A percentile compares a stretch with the other conserved stretches of the same genome.
Conservation (phyloP, 2,888 invertebrate genomes). For the Scaptomyza parva region DNA sequence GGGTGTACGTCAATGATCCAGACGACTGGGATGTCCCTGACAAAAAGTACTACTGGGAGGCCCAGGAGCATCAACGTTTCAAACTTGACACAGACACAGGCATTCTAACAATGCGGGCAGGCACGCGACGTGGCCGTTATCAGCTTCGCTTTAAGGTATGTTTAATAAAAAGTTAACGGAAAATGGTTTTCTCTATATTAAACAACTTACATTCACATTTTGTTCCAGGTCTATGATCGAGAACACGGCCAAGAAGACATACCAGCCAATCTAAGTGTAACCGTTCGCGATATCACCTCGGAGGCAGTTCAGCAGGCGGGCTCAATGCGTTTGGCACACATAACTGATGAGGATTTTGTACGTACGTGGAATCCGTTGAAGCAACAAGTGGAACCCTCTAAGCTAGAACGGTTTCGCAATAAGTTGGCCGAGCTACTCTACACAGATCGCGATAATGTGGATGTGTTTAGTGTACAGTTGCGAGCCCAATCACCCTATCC, state of each 20-base stretch:
- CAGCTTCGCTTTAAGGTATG: constrained; percentile 89
- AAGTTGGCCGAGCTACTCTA: constrained; percentile 94
- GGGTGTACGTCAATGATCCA: constrained; percentile 97
- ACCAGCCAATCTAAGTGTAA: constrained; percentile 96
- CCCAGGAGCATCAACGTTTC: constrained; percentile 93
- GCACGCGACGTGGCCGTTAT: constrained; percentile 94
- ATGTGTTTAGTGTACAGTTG: constrained; percentile 97
- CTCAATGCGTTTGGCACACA: constrained; percentile 95
- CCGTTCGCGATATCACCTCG: constrained; percentile 96
- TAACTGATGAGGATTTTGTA: constrained; percentile 98
- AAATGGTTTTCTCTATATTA: no score
- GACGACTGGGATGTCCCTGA: constrained; percentile 99
- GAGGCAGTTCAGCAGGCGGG: constrained; percentile 98
- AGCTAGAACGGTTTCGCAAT: constrained; percentile 94
- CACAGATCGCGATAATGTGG: constrained; percentile 94
- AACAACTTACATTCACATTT: no score
- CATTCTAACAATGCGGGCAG: constrained; percentile 96
- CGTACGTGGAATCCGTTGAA: constrained; percentile 96
- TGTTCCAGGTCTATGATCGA: constrained; percentile 92
- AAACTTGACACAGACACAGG: constrained; percentile 96
- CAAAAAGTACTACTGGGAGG: constrained; percentile 98
- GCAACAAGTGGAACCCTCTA: constrained; percentile 92
- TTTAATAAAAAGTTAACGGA: background rate
- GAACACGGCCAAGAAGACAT: constrained; percentile 97
- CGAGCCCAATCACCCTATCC: constrained; percentile 93